A percentile compares a stretch with the other conserved stretches of the same genome.
phyloP scores from a whole-genome alignment of 2,888 invertebrate species.

The Athetis lepigone region DNA sequence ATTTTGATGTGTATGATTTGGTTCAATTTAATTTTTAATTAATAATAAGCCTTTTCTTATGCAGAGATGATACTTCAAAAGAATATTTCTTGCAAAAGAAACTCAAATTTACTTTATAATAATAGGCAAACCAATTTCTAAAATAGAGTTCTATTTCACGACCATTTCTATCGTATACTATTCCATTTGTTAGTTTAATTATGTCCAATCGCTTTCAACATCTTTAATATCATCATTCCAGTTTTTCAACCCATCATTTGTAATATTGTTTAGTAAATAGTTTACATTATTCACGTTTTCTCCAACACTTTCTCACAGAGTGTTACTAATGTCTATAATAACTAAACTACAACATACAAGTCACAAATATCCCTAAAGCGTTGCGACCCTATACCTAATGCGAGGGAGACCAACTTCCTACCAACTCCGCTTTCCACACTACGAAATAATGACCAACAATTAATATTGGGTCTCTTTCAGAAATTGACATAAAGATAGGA shows the following conservation, averaged over 20 bases:
- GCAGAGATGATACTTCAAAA: no score
- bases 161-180: neutral
- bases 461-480: conserved; percentile 74
- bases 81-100: no score
- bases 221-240: conserved; percentile 13
- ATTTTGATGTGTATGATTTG: conserved; percentile 20
- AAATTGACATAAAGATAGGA: conserved; percentile 58
- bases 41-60: no score
- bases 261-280: conserved; percentile 50
- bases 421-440: conserved; percentile 83
- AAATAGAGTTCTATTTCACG: neutral
- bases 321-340: conserved; percentile 52
- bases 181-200: neutral
- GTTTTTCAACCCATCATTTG: conserved; percentile 16
- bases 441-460: conserved; percentile 83
- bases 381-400: conserved; percentile 72
- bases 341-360: conserved; percentile 42
- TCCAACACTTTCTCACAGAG: conserved; percentile 52
- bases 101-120: no score
- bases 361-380: conserved; percentile 57
- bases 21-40: conserved; percentile 2
- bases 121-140: neutral
- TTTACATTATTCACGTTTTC: conserved; percentile 55
- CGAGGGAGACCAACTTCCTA: conserved; percentile 75
- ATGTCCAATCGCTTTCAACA: neutral